Evolutionary conservation across 2,888 invertebrate species (phyloP).

Genomic region (Elmis aenea): DNA sequence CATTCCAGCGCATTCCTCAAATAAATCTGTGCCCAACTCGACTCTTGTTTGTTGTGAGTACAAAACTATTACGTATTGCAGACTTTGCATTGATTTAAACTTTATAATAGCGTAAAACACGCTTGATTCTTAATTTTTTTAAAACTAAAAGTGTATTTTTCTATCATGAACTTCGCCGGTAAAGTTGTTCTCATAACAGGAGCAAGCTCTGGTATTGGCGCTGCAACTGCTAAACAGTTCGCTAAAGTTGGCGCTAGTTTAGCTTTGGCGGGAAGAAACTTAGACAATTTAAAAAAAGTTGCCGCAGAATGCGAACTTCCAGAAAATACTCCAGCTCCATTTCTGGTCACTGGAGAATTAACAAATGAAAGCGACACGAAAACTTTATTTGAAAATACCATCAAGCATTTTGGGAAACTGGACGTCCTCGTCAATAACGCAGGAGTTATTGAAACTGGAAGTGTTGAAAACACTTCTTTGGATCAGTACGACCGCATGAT

Average conservation of each 20-base stretch:
- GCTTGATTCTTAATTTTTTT: no score
- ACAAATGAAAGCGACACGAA: slow-evolving; percentile 69
- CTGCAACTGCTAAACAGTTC: slow-evolving; percentile 72
- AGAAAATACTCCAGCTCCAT: slow-evolving; percentile 45
- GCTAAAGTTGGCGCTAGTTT: slow-evolving; percentile 70
- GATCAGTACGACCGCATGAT: slow-evolving; percentile 87
- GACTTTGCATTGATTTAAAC: no score
- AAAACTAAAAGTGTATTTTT: no score
- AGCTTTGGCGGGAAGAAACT: slow-evolving; percentile 68
- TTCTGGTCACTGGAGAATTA: slow-evolving; percentile 64
- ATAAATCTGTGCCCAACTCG: no score
- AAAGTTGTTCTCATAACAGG: slow-evolving; percentile 75
- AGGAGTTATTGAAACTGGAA: slow-evolving; percentile 75
- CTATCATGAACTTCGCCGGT: slow-evolving; percentile 58
- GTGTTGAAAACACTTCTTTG: slow-evolving; percentile 78
- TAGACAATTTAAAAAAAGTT: slow-evolving; percentile 60
- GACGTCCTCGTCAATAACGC: slow-evolving; percentile 90
- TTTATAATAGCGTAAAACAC: no score
- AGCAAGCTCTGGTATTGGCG: slow-evolving; percentile 82
- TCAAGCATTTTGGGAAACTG: slow-evolving; percentile 69
- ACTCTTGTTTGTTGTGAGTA: no score
- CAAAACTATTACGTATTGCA: no score
- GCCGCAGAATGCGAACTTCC: slow-evolving; percentile 53
- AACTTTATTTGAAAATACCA: slow-evolving; percentile 65
- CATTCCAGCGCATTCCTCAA: no score